Conservation (phyloP, 2,797 vertebrate species). For the Sebastolobus altivelis region DNA sequence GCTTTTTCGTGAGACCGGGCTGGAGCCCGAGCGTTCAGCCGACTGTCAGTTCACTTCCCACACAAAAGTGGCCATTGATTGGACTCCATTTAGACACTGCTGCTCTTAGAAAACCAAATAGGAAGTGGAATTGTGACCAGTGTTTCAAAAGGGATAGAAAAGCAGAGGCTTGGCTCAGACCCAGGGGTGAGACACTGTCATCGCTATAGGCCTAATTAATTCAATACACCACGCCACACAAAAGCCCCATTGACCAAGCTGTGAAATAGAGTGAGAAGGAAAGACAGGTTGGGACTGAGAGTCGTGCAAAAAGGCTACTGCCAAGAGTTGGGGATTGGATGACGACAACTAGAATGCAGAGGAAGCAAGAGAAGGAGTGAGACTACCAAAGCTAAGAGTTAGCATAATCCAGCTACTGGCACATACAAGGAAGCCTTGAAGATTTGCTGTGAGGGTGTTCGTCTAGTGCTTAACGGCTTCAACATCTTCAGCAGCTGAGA, state of each 20-base stretch:
- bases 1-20: neutral
- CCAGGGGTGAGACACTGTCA: slow-evolving; percentile 67
- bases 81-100: slow-evolving; percentile 61
- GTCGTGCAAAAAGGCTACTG: slow-evolving; percentile 22
- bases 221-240: slow-evolving; percentile 62
- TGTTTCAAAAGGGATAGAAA: slow-evolving; percentile 70
- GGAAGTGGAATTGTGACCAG: slow-evolving; percentile 76
- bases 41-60: slow-evolving; percentile 56
- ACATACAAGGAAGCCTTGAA: slow-evolving; percentile 39
- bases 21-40: slow-evolving; percentile 24
- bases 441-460: slow-evolving; percentile 46
- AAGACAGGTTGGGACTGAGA: slow-evolving; percentile 45
- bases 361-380: slow-evolving; percentile 16
- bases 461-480: slow-evolving; percentile 26
- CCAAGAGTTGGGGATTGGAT: slow-evolving; percentile 24
- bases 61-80: slow-evolving; percentile 73
- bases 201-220: slow-evolving; percentile 76
- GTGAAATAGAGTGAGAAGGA: slow-evolving; percentile 53
- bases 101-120: slow-evolving; percentile 72
- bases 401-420: slow-evolving; percentile 39
- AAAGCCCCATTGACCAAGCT: slow-evolving; percentile 74
- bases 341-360: slow-evolving; percentile 24
- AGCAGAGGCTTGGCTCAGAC: slow-evolving; percentile 61
- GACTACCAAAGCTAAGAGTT: slow-evolving; percentile 33
- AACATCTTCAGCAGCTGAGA: slow-evolving; percentile 41